phyloP scores from a whole-genome alignment of 2,888 invertebrate genomes.

The Dendrolimus houi region DNA sequence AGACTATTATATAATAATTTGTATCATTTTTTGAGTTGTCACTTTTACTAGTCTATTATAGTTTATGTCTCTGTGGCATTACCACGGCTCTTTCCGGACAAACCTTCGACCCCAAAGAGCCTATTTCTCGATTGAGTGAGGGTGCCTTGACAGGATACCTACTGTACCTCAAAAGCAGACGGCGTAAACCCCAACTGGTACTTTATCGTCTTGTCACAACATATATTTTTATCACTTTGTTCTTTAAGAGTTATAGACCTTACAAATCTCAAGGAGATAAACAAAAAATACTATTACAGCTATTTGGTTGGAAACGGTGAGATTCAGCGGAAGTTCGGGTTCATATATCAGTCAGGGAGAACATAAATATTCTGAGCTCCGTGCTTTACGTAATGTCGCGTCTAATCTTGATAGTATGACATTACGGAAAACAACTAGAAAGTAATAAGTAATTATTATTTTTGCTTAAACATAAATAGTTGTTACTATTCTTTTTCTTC shows the following conservation, averaged over 20 bases:
- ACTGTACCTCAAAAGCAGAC: conserved; percentile 4
- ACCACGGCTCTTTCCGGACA: conserved; percentile 8
- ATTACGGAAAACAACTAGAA: neutral
- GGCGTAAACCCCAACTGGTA: conserved; percentile 1
- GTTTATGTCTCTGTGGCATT: conserved; percentile 7
- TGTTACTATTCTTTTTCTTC: too few relatives aligned
- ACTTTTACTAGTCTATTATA: neutral
- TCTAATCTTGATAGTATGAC: neutral
- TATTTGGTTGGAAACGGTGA: conserved; percentile 24
- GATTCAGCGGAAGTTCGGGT: conserved; percentile 44
- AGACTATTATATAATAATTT: too few relatives aligned
- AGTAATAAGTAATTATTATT: neutral
- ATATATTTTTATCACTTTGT: conserved; percentile 11
- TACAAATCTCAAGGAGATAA: conserved; percentile 4
- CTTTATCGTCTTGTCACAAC: conserved; percentile 12
- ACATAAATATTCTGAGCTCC: conserved; percentile 46
- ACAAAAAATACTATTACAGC: conserved; percentile 14
- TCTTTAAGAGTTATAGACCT: conserved; percentile 12
- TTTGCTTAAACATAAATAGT: too few relatives aligned
- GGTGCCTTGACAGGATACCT: conserved; percentile 22
- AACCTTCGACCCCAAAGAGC: conserved; percentile 52
- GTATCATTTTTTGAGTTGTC: too few relatives aligned
- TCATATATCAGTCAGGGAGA: conserved; percentile 56
- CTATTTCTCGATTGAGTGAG: conserved; percentile 56
- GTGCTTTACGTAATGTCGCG: conserved; percentile 7